Percentiles rank a stretch among this genome's conserved stretches.
phyloP scores from a whole-genome alignment of 2,797 vertebrate species.

The Morelia viridis region DNA sequence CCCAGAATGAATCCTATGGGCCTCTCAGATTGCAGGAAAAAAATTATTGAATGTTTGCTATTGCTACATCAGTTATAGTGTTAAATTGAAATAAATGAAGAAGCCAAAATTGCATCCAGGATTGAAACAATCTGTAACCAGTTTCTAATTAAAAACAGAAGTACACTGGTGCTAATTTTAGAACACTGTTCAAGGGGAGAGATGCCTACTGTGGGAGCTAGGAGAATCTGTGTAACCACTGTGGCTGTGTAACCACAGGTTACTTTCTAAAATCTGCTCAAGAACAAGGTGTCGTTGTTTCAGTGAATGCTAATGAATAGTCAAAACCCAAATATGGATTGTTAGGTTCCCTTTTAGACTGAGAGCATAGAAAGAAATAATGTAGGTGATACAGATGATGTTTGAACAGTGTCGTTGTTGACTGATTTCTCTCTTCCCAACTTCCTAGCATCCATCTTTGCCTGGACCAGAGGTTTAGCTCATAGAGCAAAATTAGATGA shows the following conservation, averaged over 20 bases:
- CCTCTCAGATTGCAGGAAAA: not conserved
- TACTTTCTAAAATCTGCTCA: not conserved
- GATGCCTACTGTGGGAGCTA: not conserved
- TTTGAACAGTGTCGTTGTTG: not conserved
- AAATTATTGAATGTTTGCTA: not conserved
- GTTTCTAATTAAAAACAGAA: not conserved
- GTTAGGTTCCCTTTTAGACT: not conserved
- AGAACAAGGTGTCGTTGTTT: not conserved
- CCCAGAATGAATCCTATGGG: not conserved
- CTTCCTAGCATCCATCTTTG: conserved; percentile 91
- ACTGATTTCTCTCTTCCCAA: not conserved
- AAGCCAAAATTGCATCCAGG: conserved; percentile 1
- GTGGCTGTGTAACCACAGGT: not conserved
- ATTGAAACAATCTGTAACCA: not conserved
- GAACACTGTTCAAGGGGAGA: not conserved
- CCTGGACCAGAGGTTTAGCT: conserved; percentile 91
- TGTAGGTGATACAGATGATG: not conserved
- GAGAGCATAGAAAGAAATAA: not conserved
- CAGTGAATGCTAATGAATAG: not conserved
- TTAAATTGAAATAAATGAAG: not conserved
- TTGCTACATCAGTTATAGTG: not conserved
- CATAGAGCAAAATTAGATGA: conserved; percentile 92
- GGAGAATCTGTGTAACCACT: not conserved
- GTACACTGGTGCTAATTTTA: not conserved
- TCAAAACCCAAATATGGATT: not conserved